Percentiles rank a stretch among this genome's conserved stretches.
These are phyloP conservation scores for Plusia festucae DNA, from an alignment of 2,888 invertebrate species.

Conservation along the genomic window DNA sequence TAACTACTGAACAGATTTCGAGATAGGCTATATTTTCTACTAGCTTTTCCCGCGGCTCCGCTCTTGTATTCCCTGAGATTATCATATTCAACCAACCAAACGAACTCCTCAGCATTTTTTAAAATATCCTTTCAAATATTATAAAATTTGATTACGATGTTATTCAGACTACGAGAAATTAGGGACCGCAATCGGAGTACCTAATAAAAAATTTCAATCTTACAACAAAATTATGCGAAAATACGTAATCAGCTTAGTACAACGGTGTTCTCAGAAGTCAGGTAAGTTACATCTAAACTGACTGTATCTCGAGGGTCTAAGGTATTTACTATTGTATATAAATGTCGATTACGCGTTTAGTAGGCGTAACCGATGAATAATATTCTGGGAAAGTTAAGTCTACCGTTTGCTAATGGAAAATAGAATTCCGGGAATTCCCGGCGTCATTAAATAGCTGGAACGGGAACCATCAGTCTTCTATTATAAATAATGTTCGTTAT, in stretches of 20 bases:
- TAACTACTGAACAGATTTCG: too few species aligned
- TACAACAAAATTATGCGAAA: too few species aligned
- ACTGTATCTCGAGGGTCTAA: background rate
- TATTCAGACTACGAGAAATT: too few species aligned
- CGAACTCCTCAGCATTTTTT: too few species aligned
- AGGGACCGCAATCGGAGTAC: too few species aligned
- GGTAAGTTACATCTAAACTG: background rate
- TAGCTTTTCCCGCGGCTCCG: too few species aligned
- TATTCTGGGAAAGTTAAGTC: constrained; percentile 32
- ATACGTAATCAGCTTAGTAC: constrained; percentile 13
- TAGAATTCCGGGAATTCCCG: constrained; percentile 56
- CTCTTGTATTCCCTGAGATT: too few species aligned
- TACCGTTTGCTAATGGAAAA: constrained; percentile 42
- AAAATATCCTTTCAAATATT: too few species aligned
- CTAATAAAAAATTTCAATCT: too few species aligned
- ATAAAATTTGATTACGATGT: too few species aligned
- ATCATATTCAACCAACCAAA: too few species aligned
- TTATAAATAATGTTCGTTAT: constrained; percentile 34
- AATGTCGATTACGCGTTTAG: constrained; percentile 21
- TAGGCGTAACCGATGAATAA: constrained; percentile 33
- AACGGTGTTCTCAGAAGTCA: constrained; percentile 24
- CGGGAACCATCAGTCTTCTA: constrained; percentile 35
- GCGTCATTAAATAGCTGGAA: constrained; percentile 41
- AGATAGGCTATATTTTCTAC: too few species aligned
- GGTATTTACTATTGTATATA: constrained; percentile 17